These are phyloP conservation scores for Gambusia holbrooki DNA, from an alignment of 2,113 vertebrate genomes.

Conservation along the genomic window DNA sequence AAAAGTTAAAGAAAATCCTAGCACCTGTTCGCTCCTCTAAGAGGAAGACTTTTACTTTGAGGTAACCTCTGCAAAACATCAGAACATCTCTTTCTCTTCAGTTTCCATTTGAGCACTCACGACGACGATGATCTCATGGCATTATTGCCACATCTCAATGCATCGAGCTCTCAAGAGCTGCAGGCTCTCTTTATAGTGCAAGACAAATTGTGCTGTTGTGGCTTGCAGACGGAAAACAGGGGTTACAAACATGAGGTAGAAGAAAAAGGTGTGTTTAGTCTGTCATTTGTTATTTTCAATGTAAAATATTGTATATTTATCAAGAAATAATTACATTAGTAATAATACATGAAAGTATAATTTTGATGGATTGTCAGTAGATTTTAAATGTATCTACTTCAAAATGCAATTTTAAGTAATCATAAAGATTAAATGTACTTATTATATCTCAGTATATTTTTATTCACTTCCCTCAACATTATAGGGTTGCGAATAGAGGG, in stretches of 20 bases:
- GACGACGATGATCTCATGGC: conserved; percentile 18
- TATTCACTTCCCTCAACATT: neutral
- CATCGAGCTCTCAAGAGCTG: conserved; percentile 23
- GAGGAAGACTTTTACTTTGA: conserved; percentile 54
- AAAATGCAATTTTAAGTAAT: neutral
- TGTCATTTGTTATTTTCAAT: neutral
- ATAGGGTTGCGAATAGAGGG: neutral
- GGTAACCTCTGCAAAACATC: conserved; percentile 38
- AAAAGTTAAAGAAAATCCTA: neutral
- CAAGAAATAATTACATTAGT: neutral
- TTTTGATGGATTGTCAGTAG: neutral
- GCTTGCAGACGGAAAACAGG: neutral
- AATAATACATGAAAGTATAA: neutral
- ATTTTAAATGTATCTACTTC: neutral
- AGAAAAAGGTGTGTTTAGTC: neutral
- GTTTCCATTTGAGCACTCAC: conserved; percentile 57
- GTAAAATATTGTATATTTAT: neutral
- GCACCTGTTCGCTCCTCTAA: conserved; percentile 23
- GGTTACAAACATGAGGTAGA: neutral
- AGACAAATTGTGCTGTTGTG: conserved; percentile 7
- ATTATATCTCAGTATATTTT: neutral
- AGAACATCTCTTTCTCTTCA: conserved; percentile 53
- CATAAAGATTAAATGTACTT: neutral
- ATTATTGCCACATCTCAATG: conserved; percentile 39
- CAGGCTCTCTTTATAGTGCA: neutral